Evolutionary conservation across 2,113 vertebrate species (phyloP), one percentile per base, ranked within the genome.

Genomic region (Eupsittula cactorum): DNA sequence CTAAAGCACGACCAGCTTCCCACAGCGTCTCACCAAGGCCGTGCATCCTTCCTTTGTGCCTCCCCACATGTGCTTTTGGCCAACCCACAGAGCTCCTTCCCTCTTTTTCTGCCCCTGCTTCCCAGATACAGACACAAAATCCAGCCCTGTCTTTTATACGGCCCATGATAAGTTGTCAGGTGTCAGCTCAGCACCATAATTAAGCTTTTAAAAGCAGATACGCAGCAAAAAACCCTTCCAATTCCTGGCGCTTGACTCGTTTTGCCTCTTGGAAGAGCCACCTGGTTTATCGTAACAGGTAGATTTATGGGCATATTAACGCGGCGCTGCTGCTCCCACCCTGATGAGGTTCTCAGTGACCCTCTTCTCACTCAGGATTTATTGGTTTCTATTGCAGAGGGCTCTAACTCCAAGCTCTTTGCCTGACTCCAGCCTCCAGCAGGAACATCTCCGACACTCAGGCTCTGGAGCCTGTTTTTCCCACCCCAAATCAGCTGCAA

Each of bases 281-380:
- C 95, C 95, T 95, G 95, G 86, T 96, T 84, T 91, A 91, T 84
- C 23, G 74, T 35, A 70, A 62, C 74, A 29, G 41, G 92, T 52
- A 74, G 95, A 96, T 96, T 96, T 95, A 96, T 93, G 96, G 91
- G 91, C 64, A 10, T 57, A 93, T 95, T 93, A 94, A 65, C 16
- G 85, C 1, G 5, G 90, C 69, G 85, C 94, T 87, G 95, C 92
- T 74, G 94, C 96, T 95, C 90, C 92, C 94, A 63, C 96, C 91
- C 88, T 71, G 92, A 95, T 93, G 95, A 92, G 95, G 78, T 57
- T 94, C 94, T 90, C 96, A 29, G 92, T 92, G 94, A 94, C 94
- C 95, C 96, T 94, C 92, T 92, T 67, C 88, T 84, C 73, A 31
- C 82, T 1, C 5, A 9, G 90, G 96, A 96, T 95, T 95, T 85